Evolutionary conservation across 2,888 invertebrate species (phyloP).

Genomic region (Tholera decimalis): DNA sequence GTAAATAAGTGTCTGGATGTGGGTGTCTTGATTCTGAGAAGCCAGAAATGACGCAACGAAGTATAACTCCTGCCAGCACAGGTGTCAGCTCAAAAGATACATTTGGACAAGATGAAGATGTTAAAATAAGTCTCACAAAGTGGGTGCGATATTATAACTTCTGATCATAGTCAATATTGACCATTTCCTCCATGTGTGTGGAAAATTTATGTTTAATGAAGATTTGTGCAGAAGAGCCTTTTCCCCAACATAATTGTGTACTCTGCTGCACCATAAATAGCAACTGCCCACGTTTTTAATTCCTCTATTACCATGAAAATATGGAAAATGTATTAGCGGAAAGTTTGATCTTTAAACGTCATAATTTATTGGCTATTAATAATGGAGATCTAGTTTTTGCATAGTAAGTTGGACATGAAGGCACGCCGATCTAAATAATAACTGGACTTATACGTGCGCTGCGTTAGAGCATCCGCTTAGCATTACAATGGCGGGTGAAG

Average conservation of each 20-base stretch:
- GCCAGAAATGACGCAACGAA: conserved; percentile 33
- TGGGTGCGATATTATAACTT: not conserved
- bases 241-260: conserved; percentile 18
- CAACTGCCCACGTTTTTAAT: conserved; percentile 22
- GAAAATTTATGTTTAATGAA: too few species aligned
- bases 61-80: conserved; percentile 11
- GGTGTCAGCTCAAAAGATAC: conserved; percentile 15
- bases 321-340: conserved; percentile 55
- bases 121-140: too few species aligned
- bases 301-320: conserved; percentile 52
- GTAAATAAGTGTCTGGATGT: conserved; percentile 48
- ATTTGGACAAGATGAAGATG: not conserved
- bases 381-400: conserved; percentile 51
- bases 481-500: conserved; percentile 54
- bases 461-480: conserved; percentile 38
- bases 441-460: conserved; percentile 50
- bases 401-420: conserved; percentile 40
- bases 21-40: conserved; percentile 55
- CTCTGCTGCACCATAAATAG: conserved; percentile 16
- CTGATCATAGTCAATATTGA: not conserved
- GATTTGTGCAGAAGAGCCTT: conserved; percentile 25
- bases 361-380: conserved; percentile 55
- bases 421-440: conserved; percentile 60
- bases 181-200: not conserved
- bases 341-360: conserved; percentile 44